A percentile compares a stretch with the other conserved stretches of the same genome.
These are phyloP conservation scores for Podarcis raffonei DNA, from an alignment of 2,113 vertebrate genomes.

Conservation along the genomic window DNA sequence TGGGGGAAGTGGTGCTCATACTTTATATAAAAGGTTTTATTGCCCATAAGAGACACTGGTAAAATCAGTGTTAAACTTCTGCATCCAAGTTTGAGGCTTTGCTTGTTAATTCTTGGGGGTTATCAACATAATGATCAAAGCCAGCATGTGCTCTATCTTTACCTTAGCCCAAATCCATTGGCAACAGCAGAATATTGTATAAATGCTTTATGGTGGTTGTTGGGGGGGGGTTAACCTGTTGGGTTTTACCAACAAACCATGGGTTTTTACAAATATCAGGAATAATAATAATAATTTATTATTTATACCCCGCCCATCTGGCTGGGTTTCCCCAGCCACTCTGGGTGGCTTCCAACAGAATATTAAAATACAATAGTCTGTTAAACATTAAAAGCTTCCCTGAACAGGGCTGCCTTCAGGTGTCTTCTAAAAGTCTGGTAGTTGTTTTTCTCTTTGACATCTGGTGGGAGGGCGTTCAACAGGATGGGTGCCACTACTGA, in stretches of 20 bases:
- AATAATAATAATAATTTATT: no score
- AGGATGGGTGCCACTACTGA: no score
- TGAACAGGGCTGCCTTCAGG: no score
- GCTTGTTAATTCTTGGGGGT: not conserved
- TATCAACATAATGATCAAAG: not conserved
- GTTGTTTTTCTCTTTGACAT: no score
- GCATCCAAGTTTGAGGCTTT: not conserved
- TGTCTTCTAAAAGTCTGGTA: no score
- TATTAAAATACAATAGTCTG: no score
- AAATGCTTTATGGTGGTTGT: not conserved
- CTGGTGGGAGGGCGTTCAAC: no score
- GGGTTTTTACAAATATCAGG: not conserved
- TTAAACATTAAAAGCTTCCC: no score
- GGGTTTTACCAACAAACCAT: not conserved
- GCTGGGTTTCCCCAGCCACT: no score
- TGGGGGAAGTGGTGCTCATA: not conserved
- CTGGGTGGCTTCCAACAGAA: no score
- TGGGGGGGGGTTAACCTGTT: no score
- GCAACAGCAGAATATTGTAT: not conserved
- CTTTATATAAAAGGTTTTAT: not conserved
- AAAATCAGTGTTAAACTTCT: not conserved
- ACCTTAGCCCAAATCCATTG: not conserved
- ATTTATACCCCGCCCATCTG: no score
- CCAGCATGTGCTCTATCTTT: slow-evolving; percentile 8
- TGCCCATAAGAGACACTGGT: not conserved